These are phyloP conservation scores for Spodoptera frugiperda DNA, from an alignment of 1,140 invertebrate species.

Conservation along the genomic window DNA sequence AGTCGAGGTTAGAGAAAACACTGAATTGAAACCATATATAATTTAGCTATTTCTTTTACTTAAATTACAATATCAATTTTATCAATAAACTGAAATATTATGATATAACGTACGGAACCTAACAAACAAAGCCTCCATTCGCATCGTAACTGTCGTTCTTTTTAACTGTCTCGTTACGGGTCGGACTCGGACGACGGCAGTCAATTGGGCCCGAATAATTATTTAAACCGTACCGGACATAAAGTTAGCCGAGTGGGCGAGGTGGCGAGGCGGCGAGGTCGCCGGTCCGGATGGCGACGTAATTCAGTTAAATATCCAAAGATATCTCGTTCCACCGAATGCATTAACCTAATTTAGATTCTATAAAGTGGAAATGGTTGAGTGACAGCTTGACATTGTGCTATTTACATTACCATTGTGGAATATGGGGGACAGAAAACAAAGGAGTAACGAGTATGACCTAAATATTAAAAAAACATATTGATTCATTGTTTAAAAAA, in stretches of 20 bases:
- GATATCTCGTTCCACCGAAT: conserved; percentile 24
- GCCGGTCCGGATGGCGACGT: background rate
- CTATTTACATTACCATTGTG: too few relatives aligned
- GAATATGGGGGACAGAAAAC: too few relatives aligned
- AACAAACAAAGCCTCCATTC: background rate
- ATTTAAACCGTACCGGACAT: conserved; percentile 28
- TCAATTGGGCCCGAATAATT: conserved; percentile 15
- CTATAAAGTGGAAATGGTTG: background rate
- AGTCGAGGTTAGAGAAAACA: too few relatives aligned
- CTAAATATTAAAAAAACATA: too few relatives aligned
- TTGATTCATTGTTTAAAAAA: too few relatives aligned
- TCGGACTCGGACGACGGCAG: background rate
- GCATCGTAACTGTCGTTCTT: background rate
- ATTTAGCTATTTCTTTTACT: too few relatives aligned
- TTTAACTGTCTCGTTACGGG: background rate
- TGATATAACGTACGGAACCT: background rate
- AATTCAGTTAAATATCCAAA: conserved; percentile 26
- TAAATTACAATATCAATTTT: too few relatives aligned
- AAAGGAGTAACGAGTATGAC: too few relatives aligned
- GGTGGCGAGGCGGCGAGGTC: background rate
- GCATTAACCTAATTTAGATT: conserved; percentile 35
- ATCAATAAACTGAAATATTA: too few relatives aligned
- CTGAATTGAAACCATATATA: too few relatives aligned
- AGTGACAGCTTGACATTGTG: too few relatives aligned
- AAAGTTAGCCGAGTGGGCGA: background rate